Percentiles rank a stretch among this genome's conserved stretches.
phyloP scores from a whole-genome alignment of 2,113 vertebrate genomes.

The Galbula dea region DNA sequence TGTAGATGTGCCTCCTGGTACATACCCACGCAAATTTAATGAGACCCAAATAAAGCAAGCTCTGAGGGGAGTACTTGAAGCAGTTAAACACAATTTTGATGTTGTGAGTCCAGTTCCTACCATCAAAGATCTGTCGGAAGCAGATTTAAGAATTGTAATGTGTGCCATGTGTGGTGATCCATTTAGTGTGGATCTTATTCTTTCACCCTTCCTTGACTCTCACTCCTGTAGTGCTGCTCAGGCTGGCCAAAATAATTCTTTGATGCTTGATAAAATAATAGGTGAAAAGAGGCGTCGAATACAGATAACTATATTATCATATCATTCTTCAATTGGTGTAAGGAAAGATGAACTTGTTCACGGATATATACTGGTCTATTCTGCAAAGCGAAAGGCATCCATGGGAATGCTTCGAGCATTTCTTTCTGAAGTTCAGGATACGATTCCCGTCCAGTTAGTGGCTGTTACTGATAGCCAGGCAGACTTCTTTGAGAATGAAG shows the following conservation, averaged over 20 bases:
- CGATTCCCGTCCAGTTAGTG: slow-evolving; percentile 96
- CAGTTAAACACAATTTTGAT: slow-evolving; percentile 92
- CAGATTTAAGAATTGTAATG: slow-evolving; percentile 95
- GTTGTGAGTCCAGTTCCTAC: slow-evolving; percentile 87
- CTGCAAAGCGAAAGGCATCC: slow-evolving; percentile 93
- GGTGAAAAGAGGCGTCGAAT: slow-evolving; percentile 91
- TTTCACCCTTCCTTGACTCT: slow-evolving; percentile 96
- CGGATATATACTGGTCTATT: slow-evolving; percentile 98
- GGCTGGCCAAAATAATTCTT: slow-evolving; percentile 92
- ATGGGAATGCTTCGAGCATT: slow-evolving; percentile 98
- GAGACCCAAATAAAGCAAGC: slow-evolving; percentile 96
- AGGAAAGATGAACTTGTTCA: slow-evolving; percentile 97
- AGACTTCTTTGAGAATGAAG: slow-evolving; percentile 97
- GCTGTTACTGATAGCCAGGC: slow-evolving; percentile 98
- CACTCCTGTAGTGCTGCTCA: slow-evolving; percentile 94
- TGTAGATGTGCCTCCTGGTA: slow-evolving; percentile 90
- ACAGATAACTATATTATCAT: slow-evolving; percentile 94
- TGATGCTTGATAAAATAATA: slow-evolving; percentile 97
- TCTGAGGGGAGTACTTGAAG: slow-evolving; percentile 90
- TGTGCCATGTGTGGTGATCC: slow-evolving; percentile 99
- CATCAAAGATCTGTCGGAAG: slow-evolving; percentile 95
- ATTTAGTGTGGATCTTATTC: slow-evolving; percentile 96
- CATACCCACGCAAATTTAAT: slow-evolving; percentile 94
- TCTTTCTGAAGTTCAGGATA: slow-evolving; percentile 95
- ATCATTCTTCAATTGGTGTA: slow-evolving; percentile 95